These are phyloP conservation scores for Oedothorax gibbosus DNA, from an alignment of 1,140 invertebrate genomes.

Conservation along the genomic window DNA sequence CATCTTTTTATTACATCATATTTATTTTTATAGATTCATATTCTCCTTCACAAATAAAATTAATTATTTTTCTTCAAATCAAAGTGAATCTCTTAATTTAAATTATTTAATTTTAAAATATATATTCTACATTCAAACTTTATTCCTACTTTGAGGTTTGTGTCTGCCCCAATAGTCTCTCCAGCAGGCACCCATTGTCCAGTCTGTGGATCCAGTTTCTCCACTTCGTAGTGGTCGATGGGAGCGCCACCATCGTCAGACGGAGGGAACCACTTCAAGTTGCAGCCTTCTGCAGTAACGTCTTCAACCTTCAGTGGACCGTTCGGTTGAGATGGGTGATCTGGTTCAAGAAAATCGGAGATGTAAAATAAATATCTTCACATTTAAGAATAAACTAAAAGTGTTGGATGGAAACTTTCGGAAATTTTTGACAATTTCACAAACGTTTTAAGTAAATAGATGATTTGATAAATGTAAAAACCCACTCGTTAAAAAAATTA, in stretches of 20 bases:
- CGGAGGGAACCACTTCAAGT: conserved; percentile 89
- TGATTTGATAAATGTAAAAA: no score
- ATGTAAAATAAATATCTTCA: no score
- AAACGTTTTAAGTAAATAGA: no score
- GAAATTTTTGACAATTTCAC: no score
- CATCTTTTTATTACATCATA: no score
- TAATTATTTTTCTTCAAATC: not conserved
- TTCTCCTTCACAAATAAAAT: conserved; percentile 69
- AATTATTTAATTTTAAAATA: no score
- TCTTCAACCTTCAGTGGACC: conserved; percentile 88
- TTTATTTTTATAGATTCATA: no score
- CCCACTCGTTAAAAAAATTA: no score
- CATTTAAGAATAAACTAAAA: no score
- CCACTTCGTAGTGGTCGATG: conserved; percentile 91
- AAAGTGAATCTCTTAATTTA: no score
- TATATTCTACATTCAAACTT: no score
- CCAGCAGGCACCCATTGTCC: conserved; percentile 74
- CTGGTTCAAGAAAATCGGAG: conserved; percentile 79
- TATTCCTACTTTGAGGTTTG: conserved; percentile 63
- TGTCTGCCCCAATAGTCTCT: conserved; percentile 82
- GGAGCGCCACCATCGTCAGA: conserved; percentile 90
- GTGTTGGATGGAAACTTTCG: no score
- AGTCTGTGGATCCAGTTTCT: conserved; percentile 89
- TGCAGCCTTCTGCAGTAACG: conserved; percentile 77
- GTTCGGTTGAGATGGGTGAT: conserved; percentile 87